Base-by-base conservation (phyloP, 1,140 invertebrate species). In the Musca vetustissima region DNA sequence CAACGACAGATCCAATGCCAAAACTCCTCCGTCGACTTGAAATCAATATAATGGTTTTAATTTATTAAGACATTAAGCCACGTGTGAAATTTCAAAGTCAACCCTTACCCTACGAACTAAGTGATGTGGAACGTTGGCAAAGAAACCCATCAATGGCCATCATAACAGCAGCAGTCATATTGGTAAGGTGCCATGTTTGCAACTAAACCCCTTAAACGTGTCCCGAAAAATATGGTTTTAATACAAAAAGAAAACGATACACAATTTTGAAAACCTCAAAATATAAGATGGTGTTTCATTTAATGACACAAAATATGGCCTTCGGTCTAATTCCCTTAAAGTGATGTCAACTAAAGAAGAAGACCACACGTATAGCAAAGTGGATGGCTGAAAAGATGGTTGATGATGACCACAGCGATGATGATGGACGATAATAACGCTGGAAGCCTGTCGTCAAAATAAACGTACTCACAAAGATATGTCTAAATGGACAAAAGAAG, bases 31-130 rank as follows among this genome's bases (percentile, higher is more conserved):
- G 57, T 15, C 19, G 36, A 43, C 57, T 36, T 32, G 28, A 61
- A 61, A 61, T 61, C 28, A 61, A 61, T 61, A 61, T 36, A 61
- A 61, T 61, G 28, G 57, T 36, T 36, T 61, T 61, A 61, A 61
- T 61, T 43, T 61, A 61, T 61, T 21, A 61, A 61, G 57, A 61
- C 57, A 61, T 61, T 61, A 61, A 61, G 57, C 57, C 57, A 61
- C 57, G 57, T 61, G 57, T 61, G 57, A 61, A 61, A 59, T 59
- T 59, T 59, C 25, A 59, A 59, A 61, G 9, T 36, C n/a, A 36
- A 61, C 25, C 36, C 25, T 32, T n/a, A 59, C 24, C 28, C 24
- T 25, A 59, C 55, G 32, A 13, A 36, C 6, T 13, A 6, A 43
- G 36, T 43, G 36, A 43, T 7, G 36, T 13, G 36, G 6, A 43